Conservation (phyloP, 2,797 vertebrate species). For the Triplophysa bombifrons region DNA sequence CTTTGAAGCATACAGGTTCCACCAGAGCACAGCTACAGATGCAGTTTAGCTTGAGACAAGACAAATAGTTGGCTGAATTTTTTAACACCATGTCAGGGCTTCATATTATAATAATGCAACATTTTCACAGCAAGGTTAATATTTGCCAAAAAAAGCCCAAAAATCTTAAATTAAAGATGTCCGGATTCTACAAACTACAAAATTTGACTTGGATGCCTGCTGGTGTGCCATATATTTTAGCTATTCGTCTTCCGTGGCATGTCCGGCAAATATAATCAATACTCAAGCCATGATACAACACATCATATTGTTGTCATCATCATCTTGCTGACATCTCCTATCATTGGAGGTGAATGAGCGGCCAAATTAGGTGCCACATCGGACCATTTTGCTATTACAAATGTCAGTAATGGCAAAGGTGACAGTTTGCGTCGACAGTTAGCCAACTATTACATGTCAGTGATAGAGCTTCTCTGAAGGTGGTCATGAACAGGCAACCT, state of each 20-base stretch:
- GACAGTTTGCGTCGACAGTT: constrained; percentile 10
- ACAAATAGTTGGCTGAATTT: constrained; percentile 5
- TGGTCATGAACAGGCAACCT: not conserved
- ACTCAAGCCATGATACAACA: constrained; percentile 28
- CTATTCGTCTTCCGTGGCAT: not conserved
- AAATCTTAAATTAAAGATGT: constrained; percentile 4
- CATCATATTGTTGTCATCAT: constrained; percentile 36
- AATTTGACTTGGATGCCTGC: not conserved
- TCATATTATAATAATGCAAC: constrained; percentile 16
- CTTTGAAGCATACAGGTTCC: constrained; percentile 33
- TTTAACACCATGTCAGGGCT: constrained; percentile 24
- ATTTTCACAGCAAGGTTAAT: not conserved
- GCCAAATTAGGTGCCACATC: constrained; percentile 35
- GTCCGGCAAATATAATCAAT: constrained; percentile 30
- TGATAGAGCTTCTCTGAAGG: not conserved
- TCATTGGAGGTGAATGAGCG: constrained; percentile 39
- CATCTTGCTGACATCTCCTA: constrained; percentile 36
- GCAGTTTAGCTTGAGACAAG: constrained; percentile 20
- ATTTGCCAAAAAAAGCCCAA: not conserved
- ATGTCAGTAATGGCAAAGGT: constrained; percentile 25
- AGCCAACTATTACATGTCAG: not conserved
- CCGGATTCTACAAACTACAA: not conserved
- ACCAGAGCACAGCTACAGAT: constrained; percentile 16
- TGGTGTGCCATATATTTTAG: not conserved
- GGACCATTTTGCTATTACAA: constrained; percentile 38